Conservation (phyloP, 2,797 vertebrate genomes). For the Hemitrygon akajei region DNA sequence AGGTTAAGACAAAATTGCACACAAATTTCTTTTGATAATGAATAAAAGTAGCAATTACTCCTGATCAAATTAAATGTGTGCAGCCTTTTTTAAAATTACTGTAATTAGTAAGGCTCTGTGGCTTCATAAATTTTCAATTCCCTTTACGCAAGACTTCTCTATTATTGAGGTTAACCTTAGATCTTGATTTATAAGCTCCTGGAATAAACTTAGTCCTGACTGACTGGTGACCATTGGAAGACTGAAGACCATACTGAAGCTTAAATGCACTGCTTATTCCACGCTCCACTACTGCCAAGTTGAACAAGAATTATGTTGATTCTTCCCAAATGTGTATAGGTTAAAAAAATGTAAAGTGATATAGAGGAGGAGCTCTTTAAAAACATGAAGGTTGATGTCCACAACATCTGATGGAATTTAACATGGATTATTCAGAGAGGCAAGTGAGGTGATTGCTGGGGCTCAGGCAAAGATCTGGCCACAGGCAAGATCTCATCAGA, state of each 20-base stretch:
- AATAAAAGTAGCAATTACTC: slow-evolving; percentile 37
- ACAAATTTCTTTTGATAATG: slow-evolving; percentile 38
- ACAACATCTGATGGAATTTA: too few species aligned
- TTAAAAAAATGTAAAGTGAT: background rate
- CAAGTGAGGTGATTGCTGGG: too few species aligned
- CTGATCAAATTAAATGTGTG: slow-evolving; percentile 36
- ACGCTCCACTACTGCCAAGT: background rate
- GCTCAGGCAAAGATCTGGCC: too few species aligned
- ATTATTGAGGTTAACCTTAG: slow-evolving; percentile 36
- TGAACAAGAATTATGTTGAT: background rate
- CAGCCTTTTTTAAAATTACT: slow-evolving; percentile 34
- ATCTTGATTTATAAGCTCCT: background rate
- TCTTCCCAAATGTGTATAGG: background rate
- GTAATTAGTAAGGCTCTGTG: slow-evolving; percentile 32
- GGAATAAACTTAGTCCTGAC: background rate
- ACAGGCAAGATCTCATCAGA: too few species aligned
- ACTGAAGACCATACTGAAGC: background rate
- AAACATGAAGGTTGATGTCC: too few species aligned
- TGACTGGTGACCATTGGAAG: background rate
- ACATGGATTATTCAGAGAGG: too few species aligned
- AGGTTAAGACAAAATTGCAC: slow-evolving; percentile 34
- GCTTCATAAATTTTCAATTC: slow-evolving; percentile 36
- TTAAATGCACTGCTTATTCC: background rate
- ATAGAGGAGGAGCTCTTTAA: too few species aligned
- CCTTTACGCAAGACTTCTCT: slow-evolving; percentile 27